Conservation (phyloP, 1,140 invertebrate species). For the Penaeus vannamei region DNA sequence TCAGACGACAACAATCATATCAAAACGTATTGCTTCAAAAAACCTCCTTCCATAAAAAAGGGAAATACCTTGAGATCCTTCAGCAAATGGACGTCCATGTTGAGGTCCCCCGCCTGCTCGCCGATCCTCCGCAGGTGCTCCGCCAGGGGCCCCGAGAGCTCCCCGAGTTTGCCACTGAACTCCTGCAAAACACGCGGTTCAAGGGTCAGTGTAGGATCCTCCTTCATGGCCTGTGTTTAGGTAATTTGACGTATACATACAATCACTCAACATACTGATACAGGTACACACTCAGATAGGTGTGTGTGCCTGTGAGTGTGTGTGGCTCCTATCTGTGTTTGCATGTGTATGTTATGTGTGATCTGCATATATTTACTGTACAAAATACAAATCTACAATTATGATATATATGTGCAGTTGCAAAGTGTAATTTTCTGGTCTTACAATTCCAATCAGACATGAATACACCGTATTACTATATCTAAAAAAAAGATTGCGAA, state of each 20-base stretch:
- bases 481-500: background rate
- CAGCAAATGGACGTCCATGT: constrained; percentile 75
- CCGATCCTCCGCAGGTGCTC: constrained; percentile 83
- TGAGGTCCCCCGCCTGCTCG: constrained; percentile 77
- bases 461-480: too few species aligned
- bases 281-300: too few species aligned
- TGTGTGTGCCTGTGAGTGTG: background rate
- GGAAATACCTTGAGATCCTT: constrained; percentile 68
- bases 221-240: too few species aligned
- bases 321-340: too few species aligned
- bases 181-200: constrained; percentile 41
- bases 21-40: background rate
- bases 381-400: too few species aligned
- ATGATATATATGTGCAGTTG: too few species aligned
- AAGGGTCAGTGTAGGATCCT: background rate
- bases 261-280: too few species aligned
- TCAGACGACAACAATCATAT: too few species aligned
- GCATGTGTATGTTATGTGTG: too few species aligned
- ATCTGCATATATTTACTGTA: too few species aligned
- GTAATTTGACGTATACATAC: background rate
- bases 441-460: too few species aligned
- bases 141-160: constrained; percentile 83
- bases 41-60: background rate
- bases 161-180: constrained; percentile 59
- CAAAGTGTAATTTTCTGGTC: too few species aligned